Conservation (phyloP, 2,797 vertebrate species). For the Zenarchopterus dispar region DNA sequence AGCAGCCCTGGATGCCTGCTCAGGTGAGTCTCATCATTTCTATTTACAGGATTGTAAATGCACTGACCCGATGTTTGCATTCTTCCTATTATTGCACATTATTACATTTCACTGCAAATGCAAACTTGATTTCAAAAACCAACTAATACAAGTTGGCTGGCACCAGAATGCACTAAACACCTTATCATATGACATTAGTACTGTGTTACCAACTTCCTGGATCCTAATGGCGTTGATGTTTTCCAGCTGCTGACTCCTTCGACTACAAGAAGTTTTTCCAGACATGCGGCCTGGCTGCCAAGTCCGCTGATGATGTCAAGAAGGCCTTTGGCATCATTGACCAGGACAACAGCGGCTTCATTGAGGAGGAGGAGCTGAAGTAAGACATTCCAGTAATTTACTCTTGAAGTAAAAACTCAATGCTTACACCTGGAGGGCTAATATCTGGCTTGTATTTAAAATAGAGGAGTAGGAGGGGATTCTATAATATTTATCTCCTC, state of each 20-base stretch:
- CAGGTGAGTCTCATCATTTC: slow-evolving; percentile 76
- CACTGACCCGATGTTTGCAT: too few relatives aligned
- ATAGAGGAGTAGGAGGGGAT: too few relatives aligned
- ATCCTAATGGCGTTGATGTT: slow-evolving; percentile 21
- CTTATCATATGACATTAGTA: slow-evolving; percentile 22
- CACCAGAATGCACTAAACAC: not conserved
- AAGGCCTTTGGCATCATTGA: slow-evolving; percentile 84
- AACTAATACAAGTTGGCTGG: not conserved
- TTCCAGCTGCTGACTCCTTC: slow-evolving; percentile 83
- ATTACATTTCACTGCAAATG: not conserved
- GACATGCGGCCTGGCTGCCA: slow-evolving; percentile 80
- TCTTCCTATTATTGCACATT: not conserved
- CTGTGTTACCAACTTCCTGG: not conserved
- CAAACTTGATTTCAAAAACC: not conserved
- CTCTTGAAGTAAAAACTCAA: slow-evolving; percentile 11
- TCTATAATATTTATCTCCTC: too few relatives aligned
- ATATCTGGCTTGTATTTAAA: not conserved
- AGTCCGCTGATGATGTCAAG: slow-evolving; percentile 79
- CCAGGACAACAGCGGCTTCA: slow-evolving; percentile 85
- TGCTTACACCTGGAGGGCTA: not conserved
- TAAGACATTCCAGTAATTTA: slow-evolving; percentile 62
- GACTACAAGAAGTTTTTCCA: slow-evolving; percentile 86
- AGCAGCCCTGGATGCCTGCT: slow-evolving; percentile 81
- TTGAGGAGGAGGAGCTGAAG: slow-evolving; percentile 87
- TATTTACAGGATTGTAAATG: too few relatives aligned